Conservation (phyloP, 2,797 vertebrate genomes). For the Heteromormyrus szaboi region DNA sequence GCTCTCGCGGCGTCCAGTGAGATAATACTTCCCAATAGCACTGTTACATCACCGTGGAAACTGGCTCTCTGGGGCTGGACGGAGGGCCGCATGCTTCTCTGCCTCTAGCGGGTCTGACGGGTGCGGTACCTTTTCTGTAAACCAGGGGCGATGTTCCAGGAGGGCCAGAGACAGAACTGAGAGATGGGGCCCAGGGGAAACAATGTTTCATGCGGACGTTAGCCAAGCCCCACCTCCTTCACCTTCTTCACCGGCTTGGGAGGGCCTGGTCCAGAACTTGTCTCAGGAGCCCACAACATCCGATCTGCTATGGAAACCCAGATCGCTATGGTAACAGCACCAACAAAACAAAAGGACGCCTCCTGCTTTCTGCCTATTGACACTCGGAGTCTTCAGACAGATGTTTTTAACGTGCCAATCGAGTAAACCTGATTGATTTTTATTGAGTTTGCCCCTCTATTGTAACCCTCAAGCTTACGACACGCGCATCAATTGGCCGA, state of each 20-base stretch:
- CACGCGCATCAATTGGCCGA: neutral
- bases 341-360: slow-evolving; percentile 20
- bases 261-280: slow-evolving; percentile 10
- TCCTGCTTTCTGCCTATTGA: slow-evolving; percentile 7
- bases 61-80: neutral
- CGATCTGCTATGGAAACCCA: slow-evolving; percentile 29
- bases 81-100: neutral
- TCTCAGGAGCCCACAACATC: slow-evolving; percentile 25
- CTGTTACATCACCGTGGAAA: slow-evolving; percentile 20
- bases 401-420: neutral
- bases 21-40: slow-evolving; percentile 17
- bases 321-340: slow-evolving; percentile 32
- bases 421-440: neutral
- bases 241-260: neutral
- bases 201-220: neutral
- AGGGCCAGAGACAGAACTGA: slow-evolving; percentile 20
- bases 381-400: neutral
- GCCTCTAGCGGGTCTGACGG: neutral
- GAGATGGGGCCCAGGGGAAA: neutral
- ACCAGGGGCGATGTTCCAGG: slow-evolving; percentile 21
- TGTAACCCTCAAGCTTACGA: slow-evolving; percentile 11
- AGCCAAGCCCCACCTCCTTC: neutral
- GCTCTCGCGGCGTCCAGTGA: slow-evolving; percentile 12
- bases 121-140: neutral
- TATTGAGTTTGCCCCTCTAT: slow-evolving; percentile 14